Base-by-base conservation (phyloP, 2,113 vertebrate species). In the Acrocephalus kingi region DNA sequence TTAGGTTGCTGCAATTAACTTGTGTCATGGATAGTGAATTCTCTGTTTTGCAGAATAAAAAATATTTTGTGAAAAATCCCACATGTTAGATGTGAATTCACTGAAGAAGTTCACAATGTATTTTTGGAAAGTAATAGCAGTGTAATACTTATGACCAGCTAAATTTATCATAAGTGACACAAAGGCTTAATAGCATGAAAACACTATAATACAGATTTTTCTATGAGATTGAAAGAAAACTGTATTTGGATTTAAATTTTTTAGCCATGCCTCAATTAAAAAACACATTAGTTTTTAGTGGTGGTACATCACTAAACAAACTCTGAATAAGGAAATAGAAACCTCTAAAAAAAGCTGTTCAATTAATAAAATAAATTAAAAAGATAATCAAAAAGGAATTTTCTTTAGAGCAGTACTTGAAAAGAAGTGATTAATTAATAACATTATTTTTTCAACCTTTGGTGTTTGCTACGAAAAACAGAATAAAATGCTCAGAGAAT, bases 301-400 rank as follows among this genome's bases (percentile, higher is more conserved):
- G 6, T 48, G 41, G 5, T 72, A 33, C 9, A n/a, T 35, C 35
- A 35, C 35, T 35, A 35, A 35, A 35, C 6, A 54, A 75, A 68
- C 12, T n/a, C 15, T 59, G 19, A 71, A 43, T n/a, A 66, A 69
- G 2, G 2, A 49, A 52, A 67, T 13, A 41, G 3, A 2, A 56
- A 46, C 2, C 2, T 21, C 27, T 45, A 9, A 56, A 46, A 35
- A 37, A 41, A 8, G 1, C 2, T 41, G 8, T 31, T 59, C 2
- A 3, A 5, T 27, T 35, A 35, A 35, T 35, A 35, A 72, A 71
- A 72, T 16, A 25, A 43, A 71, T 41, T 31, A 0, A 37, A 61
- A 78, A 56, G 5, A 51, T 28, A 2, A 27, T 7, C 1, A 75
- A 75, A 61, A 83, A 4, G 1, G 1, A 72, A 2, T 48, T 92